Evolutionary conservation across 2,888 invertebrate genomes (phyloP).

Genomic region (Parnassius mnemosyne): DNA sequence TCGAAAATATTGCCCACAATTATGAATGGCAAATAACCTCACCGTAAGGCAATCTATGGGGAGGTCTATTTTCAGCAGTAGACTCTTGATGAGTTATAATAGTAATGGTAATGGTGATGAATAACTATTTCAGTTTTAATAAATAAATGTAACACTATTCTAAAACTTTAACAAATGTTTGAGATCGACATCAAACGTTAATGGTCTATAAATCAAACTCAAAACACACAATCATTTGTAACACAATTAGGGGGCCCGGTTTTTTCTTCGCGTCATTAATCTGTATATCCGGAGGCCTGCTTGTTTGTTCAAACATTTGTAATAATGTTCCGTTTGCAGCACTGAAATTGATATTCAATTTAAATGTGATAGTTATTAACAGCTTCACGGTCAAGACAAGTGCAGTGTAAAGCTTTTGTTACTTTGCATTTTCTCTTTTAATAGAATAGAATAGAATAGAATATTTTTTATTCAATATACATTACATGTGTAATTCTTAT

Average conservation of each 20-base stretch:
- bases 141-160: conserved; percentile 7
- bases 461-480: too few relatives aligned
- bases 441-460: too few relatives aligned
- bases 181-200: conserved; percentile 35
- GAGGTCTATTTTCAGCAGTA: too few relatives aligned
- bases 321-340: conserved; percentile 27
- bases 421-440: conserved; percentile 11
- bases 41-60: too few relatives aligned
- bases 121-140: background rate
- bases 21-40: too few relatives aligned
- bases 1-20: too few relatives aligned
- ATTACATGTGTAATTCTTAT: too few relatives aligned
- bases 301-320: conserved; percentile 53
- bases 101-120: too few relatives aligned
- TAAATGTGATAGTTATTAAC: conserved; percentile 32
- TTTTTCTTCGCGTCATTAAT: conserved; percentile 66
- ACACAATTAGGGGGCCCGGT: conserved; percentile 64
- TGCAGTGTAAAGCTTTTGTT: conserved; percentile 6
- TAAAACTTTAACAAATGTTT: conserved; percentile 24
- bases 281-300: conserved; percentile 64
- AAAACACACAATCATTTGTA: conserved; percentile 64
- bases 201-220: conserved; percentile 50
- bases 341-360: conserved; percentile 23
- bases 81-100: too few relatives aligned
- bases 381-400: conserved; percentile 17